Base-by-base conservation (phyloP, 2,888 invertebrate genomes). In the Glaucopsyche alexis region DNA sequence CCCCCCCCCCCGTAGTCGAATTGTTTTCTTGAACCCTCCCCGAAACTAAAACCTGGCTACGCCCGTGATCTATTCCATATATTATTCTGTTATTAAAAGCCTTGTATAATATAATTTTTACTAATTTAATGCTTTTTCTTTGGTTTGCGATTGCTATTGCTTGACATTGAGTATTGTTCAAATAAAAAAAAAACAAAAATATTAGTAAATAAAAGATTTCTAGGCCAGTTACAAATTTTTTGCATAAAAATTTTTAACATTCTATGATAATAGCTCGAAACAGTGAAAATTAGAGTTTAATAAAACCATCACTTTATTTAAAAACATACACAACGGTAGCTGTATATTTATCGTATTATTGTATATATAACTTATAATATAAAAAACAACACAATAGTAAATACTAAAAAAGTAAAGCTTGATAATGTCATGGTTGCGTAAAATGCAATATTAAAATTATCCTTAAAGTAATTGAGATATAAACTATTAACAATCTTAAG, bases 391-490 rank as follows among this genome's bases (percentile, higher is more conserved):
- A 1, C 29, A 19, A 67, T 67, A 42, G 42, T 67, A 16, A 67
- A 16, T 45, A 67, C 16, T 13, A 19, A 19, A 67, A 65, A 67
- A 45, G 42, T 67, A 67, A 67, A 67, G 45, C 67, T 67, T 19
- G 14, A 16, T 42, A n/a, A 66, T 67, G 67, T 67, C 67, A 67
- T 67, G 67, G 67, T 55, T 42, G 29, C 29, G 60, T 64, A 65
- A 47, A n/a, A 72, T 47, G 16, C 16, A 42, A 45, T 67, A 42
- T 67, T 45, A 19, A 8, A 19, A n/a, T 67, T 29, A 29, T 47
- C 11, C 47, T 13, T 38, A 29, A 19, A 55, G 5, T 55, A 29
- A 60, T 60, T 60, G 9, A 11, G 55, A 55, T 60, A 60, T 13
- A 29, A 60, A 6, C 19, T 11, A 55, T 11, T 55, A 13, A 19